These are phyloP conservation scores for Clarias pachynema DNA, from an alignment of 2,797 vertebrate species.

Conservation along the genomic window DNA sequence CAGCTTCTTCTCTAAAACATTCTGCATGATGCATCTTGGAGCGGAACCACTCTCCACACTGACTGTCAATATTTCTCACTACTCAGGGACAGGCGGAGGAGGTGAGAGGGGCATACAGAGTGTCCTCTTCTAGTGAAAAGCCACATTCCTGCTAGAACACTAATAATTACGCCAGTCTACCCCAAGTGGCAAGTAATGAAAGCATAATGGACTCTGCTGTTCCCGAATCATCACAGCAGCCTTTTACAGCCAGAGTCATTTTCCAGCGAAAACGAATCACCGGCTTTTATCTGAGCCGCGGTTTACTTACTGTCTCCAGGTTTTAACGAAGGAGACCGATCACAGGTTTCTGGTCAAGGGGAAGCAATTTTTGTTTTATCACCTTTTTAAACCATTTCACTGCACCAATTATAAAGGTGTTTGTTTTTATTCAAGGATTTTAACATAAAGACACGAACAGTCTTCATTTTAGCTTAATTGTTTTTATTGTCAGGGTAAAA, in stretches of 20 bases:
- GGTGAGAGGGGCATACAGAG: background rate
- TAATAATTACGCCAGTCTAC: conserved; percentile 36
- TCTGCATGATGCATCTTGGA: background rate
- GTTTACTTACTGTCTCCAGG: background rate
- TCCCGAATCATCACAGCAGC: conserved; percentile 29
- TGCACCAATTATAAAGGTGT: background rate
- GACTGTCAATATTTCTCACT: background rate
- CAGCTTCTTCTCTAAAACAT: background rate
- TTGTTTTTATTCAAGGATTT: background rate
- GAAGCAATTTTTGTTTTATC: background rate
- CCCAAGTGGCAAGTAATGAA: conserved; percentile 43
- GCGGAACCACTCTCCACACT: background rate
- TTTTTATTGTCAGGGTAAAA: background rate
- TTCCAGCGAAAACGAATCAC: conserved; percentile 13
- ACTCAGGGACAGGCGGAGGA: background rate
- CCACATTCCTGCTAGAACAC: conserved; percentile 8
- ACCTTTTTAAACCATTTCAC: background rate
- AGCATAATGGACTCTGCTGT: conserved; percentile 36
- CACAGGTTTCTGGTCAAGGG: background rate
- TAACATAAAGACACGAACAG: too few relatives aligned
- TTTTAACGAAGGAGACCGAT: background rate
- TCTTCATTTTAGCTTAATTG: too few relatives aligned
- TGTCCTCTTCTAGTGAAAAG: background rate
- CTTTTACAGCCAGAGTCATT: conserved; percentile 44
- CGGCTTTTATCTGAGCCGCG: background rate